Base-by-base conservation (phyloP, 2,888 invertebrate species). In the Aromia moschata region DNA sequence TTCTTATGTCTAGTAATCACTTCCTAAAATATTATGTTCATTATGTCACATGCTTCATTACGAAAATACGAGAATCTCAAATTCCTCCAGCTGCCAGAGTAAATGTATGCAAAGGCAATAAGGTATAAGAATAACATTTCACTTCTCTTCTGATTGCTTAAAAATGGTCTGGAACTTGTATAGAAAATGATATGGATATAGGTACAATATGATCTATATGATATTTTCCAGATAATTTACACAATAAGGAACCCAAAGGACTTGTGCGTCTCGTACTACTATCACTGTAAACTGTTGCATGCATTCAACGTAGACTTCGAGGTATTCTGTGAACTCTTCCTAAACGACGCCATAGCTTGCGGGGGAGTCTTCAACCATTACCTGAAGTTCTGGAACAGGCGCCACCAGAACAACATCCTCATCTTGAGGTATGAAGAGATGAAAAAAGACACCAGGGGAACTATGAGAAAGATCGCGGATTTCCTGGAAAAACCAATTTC, bases 171-270 rank as follows among this genome's bases (percentile, higher is more conserved):
- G n/a, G n/a, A n/a, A n/a, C n/a, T n/a, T n/a, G n/a, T n/a, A n/a
- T n/a, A n/a, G n/a, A n/a, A n/a, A n/a, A n/a, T n/a, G n/a, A n/a
- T n/a, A n/a, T n/a, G n/a, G n/a, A n/a, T n/a, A n/a, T n/a, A n/a
- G n/a, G n/a, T n/a, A n/a, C n/a, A n/a, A n/a, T n/a, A n/a, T n/a
- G n/a, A n/a, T n/a, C n/a, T n/a, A n/a, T n/a, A n/a, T n/a, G n/a
- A n/a, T n/a, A n/a, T 53, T 38, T 74, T 70, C 43, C 75, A 94
- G 92, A 88, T 94, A 14, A 88, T 96, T 62, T 96, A 96, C 79
- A 89, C 93, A 0, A 87, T 92, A 0, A 86, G 96, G 45, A 94
- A 96, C 81, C 94, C 96, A 0, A 95, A 95, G 79, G 96, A 96
- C 77, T 87, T 92, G 73, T 91, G 90, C 62, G 93, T 96, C 0